Evolutionary conservation across 53 echinoderm and acorn worm species (phyloP).

Genomic region (Stichopus horrens): DNA sequence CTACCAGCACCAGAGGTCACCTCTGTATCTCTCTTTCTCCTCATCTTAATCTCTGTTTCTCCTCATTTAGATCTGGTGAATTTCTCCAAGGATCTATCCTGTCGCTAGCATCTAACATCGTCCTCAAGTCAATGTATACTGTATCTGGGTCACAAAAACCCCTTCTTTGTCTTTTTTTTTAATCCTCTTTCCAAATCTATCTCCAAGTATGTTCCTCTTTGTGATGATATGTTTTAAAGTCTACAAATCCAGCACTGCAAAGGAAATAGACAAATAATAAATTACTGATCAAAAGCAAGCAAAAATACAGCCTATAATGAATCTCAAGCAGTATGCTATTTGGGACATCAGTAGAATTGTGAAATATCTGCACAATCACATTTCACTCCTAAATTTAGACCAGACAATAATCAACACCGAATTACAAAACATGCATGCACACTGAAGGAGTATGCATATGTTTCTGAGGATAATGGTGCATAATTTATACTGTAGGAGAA

Average conservation of each 20-base stretch:
- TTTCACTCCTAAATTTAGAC: not conserved
- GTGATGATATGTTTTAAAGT: too few relatives aligned
- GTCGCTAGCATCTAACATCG: not conserved
- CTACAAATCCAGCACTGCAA: too few relatives aligned
- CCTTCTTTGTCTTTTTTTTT: not conserved
- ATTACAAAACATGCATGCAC: too few relatives aligned
- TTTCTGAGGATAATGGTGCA: too few relatives aligned
- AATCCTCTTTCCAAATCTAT: not conserved
- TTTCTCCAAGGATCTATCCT: not conserved
- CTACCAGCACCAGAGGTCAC: slow-evolving; percentile 40
- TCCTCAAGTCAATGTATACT: not conserved
- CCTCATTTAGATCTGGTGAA: not conserved
- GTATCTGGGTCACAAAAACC: not conserved
- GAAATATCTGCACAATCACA: not conserved
- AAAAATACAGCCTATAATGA: too few relatives aligned
- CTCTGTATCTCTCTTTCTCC: not conserved
- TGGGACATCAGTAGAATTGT: not conserved
- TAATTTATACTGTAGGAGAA: too few relatives aligned
- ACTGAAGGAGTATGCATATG: too few relatives aligned
- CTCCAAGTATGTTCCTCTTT: too few relatives aligned
- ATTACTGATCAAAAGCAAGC: too few relatives aligned
- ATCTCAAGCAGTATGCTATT: not conserved
- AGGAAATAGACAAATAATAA: too few relatives aligned
- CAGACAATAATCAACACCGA: too few relatives aligned
- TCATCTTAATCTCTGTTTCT: slow-evolving; percentile 18